Base-by-base conservation (phyloP, 1,140 invertebrate species). In the Maconellicoccus hirsutus region DNA sequence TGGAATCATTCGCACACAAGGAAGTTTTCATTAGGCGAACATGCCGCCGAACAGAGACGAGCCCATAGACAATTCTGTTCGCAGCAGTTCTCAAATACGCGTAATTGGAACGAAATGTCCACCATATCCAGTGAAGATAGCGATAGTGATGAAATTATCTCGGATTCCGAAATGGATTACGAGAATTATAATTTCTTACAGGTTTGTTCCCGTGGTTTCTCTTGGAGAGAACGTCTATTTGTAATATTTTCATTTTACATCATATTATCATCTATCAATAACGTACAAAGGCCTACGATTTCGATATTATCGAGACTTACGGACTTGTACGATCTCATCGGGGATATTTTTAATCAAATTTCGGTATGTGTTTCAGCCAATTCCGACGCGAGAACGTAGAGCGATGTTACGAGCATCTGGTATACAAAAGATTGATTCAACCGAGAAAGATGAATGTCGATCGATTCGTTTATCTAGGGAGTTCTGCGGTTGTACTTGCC, bases 401-500 rank as follows among this genome's bases (percentile, higher is more conserved):
- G 88, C 90, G 0, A 81, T 98, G 25, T 81, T 98, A 7, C 83
- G 94, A 70, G 88, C 92, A 16, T 89, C 94, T 19, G 96, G 96
- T 0, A 89, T 98, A 0, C 83, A 92, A 26, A 94, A 96, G 82
- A 98, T 98, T 77, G 95, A 98, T 79, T 86, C 90, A 12, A 79
- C 87, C 25, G 96, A 98, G 80, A 97, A 97, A 79, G 93, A 96
- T 77, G 93, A 96, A 76, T 98, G 95, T 78, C 84, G 91, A 23
- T 89, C 93, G 72, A 97, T 98, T 74, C 84, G 96, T 61, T 87
- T 89, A 16, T 97, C 94, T 16, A 83, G 96, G 29, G 94, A 98
- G 77, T 90, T 92, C 75, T 98, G 95, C 81, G 96, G 96, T 26
- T 98, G 96, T 80, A 88, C 90, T 19, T 98, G 96, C 79, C 93